Evolutionary conservation across 2,113 vertebrate species (phyloP).

Genomic region (Columba janthina): DNA sequence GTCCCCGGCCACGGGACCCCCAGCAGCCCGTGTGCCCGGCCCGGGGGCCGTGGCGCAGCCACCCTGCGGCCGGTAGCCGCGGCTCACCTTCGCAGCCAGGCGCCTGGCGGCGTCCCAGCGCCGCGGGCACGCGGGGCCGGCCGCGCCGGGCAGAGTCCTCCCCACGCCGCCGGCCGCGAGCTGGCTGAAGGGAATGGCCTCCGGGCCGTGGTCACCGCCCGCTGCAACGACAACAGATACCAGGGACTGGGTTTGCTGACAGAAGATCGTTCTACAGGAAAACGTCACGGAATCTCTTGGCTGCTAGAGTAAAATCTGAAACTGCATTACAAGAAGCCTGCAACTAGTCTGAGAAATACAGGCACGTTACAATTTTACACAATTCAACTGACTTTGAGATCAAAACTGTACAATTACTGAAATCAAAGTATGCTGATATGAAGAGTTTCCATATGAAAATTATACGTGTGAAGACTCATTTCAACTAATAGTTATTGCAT

Average conservation of each 20-base stretch:
- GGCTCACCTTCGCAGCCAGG: constrained; percentile 89
- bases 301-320: neutral
- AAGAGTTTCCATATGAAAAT: neutral
- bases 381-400: neutral
- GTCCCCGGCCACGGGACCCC: too few species aligned
- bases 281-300: neutral
- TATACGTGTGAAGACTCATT: neutral
- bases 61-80: too few species aligned
- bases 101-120: constrained; percentile 79
- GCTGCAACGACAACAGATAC: neutral
- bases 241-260: neutral
- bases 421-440: neutral
- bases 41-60: too few species aligned
- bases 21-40: too few species aligned
- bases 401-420: neutral
- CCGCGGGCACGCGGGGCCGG: constrained; percentile 69
- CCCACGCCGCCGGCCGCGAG: constrained; percentile 69
- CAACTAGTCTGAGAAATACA: neutral
- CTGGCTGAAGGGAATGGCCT: constrained; percentile 85
- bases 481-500: neutral
- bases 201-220: constrained; percentile 81
- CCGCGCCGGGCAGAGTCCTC: constrained; percentile 70
- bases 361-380: neutral
- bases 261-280: neutral
- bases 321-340: neutral